Evolutionary conservation across 2,888 invertebrate species (phyloP), one percentile per base, ranked within the genome.

Genomic region (Norana najaformis): DNA sequence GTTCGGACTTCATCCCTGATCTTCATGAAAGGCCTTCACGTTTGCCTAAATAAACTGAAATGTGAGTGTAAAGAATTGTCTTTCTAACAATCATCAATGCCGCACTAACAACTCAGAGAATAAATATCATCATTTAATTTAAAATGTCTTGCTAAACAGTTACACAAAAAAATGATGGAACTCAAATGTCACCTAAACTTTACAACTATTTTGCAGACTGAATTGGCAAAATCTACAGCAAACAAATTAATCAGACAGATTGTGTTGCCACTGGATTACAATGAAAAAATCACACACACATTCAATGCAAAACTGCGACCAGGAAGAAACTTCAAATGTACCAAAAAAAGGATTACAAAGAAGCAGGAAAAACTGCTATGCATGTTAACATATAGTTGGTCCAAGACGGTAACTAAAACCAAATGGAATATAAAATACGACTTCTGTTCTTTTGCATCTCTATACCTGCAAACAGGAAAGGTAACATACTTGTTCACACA

Each of bases 31-130:
- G 30, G 30, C 69, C 4, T 69, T n/a, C 30, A 69, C 69, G n/a
- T n/a, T 69, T 69, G 69, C 69, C 69, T 69, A 69, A n/a, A 69
- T 69, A 69, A 69, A 69, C n/a, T 69, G 69, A 69, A 69, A 69
- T n/a, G 69, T 8, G 23, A 47, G 20, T 47, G 47, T 23, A 47
- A 47, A 47, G 47, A 23, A 69, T 69, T n/a, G 69, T 69, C 30
- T 69, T 69, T 69, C n/a, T 69, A 69, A 69, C 69, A 69, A 69
- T 8, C 69, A 69, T 69, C n/a, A 69, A 69, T 69, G n/a, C 69
- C 69, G n/a, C 16, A 69, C n/a, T n/a, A 69, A 69, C 8, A n/a
- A n/a, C 69, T 69, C 69, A 69, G n/a, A n/a, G n/a, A n/a, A n/a
- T n/a, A 69, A n/a, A 69, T n/a, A 69, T 69, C 69, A 69, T 11